Conservation (phyloP, 2,113 vertebrate genomes). For the Monarcha castaneiventris region DNA sequence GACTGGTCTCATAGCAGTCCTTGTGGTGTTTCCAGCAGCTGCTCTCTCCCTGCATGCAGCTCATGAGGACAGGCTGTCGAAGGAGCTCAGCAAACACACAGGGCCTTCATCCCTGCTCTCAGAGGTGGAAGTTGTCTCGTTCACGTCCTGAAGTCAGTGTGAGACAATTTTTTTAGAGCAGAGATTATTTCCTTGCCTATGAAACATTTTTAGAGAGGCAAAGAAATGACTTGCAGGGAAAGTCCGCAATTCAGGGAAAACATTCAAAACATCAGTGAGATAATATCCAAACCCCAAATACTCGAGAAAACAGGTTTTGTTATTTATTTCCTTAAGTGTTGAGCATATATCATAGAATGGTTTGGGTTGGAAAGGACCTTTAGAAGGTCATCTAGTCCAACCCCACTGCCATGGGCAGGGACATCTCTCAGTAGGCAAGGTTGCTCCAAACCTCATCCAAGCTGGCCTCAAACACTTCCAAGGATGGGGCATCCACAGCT, state of each 20-base stretch:
- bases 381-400: not conserved
- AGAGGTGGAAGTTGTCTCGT: not conserved
- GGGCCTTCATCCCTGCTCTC: not conserved
- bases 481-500: not conserved
- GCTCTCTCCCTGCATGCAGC: not conserved
- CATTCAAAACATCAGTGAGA: not conserved
- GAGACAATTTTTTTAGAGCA: not conserved
- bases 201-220: not conserved
- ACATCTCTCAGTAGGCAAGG: not conserved
- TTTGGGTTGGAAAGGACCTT: not conserved
- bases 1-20: not conserved
- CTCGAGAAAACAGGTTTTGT: not conserved
- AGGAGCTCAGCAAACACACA: not conserved
- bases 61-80: rapidly evolving
- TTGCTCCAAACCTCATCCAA: not conserved
- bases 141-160: rapidly evolving
- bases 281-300: not conserved
- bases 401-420: rapidly evolving
- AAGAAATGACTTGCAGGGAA: not conserved
- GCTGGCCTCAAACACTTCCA: not conserved
- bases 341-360: not conserved
- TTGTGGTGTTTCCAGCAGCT: not conserved
- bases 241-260: not conserved
- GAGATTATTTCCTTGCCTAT: not conserved
- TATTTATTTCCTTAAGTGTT: not conserved